A percentile compares a stretch with the other conserved stretches of the same genome.
Conservation (phyloP, 2,113 vertebrate genomes). For the Gadus chalcogrammus region DNA sequence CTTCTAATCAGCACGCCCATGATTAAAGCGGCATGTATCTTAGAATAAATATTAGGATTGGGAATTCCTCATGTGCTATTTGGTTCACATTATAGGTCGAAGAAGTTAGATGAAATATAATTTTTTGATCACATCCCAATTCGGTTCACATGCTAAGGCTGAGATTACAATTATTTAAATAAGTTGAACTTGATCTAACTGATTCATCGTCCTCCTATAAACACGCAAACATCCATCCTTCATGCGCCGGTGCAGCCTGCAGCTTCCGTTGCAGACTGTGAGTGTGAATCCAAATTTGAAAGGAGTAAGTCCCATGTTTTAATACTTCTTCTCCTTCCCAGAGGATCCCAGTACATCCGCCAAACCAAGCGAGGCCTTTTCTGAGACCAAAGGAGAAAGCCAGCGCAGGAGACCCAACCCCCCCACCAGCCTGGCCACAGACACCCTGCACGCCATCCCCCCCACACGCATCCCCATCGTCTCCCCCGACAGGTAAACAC, state of each 20-base stretch:
- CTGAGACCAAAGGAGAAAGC: constrained; percentile 37
- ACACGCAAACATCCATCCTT: neutral
- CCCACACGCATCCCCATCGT: constrained; percentile 72
- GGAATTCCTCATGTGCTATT: no score
- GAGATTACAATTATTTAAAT: neutral
- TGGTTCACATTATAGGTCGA: no score
- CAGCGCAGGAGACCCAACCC: constrained; percentile 62
- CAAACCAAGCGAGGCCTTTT: constrained; percentile 33
- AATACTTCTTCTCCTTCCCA: constrained; percentile 22
- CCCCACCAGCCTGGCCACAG: constrained; percentile 69
- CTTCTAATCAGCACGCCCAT: no score
- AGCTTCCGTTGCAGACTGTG: neutral
- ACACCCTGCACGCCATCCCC: constrained; percentile 47
- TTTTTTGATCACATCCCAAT: no score
- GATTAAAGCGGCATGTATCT: no score
- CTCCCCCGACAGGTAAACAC: constrained; percentile 73
- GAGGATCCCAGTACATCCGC: constrained; percentile 37
- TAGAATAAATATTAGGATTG: no score
- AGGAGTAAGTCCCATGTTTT: no score
- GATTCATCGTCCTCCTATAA: neutral
- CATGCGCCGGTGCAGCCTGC: no score
- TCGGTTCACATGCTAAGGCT: no score
- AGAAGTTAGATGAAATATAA: no score
- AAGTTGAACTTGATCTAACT: neutral
- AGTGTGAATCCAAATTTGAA: neutral